These are phyloP conservation scores for honey bee (Apis mellifera) DNA, from an alignment of 1,140 invertebrate species.

Conservation along the genomic window Amel_HAv3.1 CM009933.2:2338501-2339000, in stretches of 20 bases:
- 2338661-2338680: conserved; percentile 36
- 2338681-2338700: conserved; percentile 32
- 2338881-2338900: background rate
- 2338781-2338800: too few species aligned
- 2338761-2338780: conserved; percentile 12
- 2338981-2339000: background rate
- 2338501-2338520: conserved; percentile 57
- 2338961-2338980: too few species aligned
- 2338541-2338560: background rate
- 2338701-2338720: background rate
- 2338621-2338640: conserved; percentile 6
- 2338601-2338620: conserved; percentile 17
- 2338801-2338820: too few species aligned
- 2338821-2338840: conserved; percentile 34
- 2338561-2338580: conserved; percentile 24
- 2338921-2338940: conserved; percentile 6
- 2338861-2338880: background rate
- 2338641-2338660: conserved; percentile 1
- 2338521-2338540: conserved; percentile 4
- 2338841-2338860: conserved; percentile 4
- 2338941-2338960: background rate
- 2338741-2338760: background rate
- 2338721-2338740: background rate
- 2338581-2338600: conserved; percentile 56
- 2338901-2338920: background rate